phyloP scores from a whole-genome alignment of 30 jellyfish, hydroid and myxozoan genomes.

The Hydractinia symbiolongicarpus region DNA sequence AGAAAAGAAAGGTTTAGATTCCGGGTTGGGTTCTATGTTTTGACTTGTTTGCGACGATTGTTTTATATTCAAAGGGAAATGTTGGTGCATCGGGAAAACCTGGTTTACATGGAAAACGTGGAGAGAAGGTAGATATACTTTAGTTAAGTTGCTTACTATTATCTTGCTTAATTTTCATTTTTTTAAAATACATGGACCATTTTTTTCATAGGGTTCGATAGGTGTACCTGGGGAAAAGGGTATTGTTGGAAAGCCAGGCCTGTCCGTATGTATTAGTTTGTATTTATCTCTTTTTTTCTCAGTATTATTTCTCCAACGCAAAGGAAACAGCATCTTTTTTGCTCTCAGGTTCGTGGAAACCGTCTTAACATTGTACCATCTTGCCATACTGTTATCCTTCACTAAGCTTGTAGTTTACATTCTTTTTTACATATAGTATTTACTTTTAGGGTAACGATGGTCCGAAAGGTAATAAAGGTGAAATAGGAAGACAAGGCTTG shows the following conservation, averaged over 20 bases:
- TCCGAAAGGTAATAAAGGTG: not conserved
- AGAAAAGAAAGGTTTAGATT: not conserved
- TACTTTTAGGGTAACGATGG: not conserved
- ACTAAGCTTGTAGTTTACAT: no score
- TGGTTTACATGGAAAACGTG: not conserved
- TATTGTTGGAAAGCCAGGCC: constrained; percentile 1
- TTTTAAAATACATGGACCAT: not conserved
- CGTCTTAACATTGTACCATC: no score
- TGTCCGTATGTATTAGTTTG: not conserved
- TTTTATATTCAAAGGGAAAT: not conserved
- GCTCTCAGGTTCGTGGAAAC: no score
- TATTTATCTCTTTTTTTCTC: no score
- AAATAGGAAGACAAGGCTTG: not conserved
- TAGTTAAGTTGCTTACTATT: not conserved
- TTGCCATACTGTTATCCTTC: no score
- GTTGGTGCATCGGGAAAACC: not conserved
- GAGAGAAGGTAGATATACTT: constrained; percentile 1
- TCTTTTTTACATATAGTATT: not conserved
- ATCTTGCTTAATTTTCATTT: not conserved
- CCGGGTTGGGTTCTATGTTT: not conserved
- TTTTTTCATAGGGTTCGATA: not conserved
- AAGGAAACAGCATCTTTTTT: no score
- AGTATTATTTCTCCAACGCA: no score
- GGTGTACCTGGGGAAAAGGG: not conserved
- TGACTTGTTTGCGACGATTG: not conserved